Evolutionary conservation across 2,888 invertebrate genomes (phyloP), one percentile per base, ranked within the genome.

Genomic region (Clanis bilineata): DNA sequence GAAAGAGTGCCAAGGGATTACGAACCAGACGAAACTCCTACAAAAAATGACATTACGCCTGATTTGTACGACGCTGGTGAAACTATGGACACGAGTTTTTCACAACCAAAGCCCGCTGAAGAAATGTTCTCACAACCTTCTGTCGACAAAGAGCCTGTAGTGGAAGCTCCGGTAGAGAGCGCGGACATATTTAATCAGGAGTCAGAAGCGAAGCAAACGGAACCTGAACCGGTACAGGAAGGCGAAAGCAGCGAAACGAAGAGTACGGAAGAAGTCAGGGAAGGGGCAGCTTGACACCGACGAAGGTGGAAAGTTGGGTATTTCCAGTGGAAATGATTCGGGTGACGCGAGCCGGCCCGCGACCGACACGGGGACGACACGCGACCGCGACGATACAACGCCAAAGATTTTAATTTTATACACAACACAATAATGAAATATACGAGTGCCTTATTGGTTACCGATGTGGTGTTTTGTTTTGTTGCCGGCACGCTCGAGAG

Each of bases 371-470:
- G 58, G 57, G 63, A 58, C 45, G 57, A 57, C 18, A 21, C 57
- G 32, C 57, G 25, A 21, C 12, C 69, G 44, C 66, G 66, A 62
- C 63, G 62, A 56, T 60, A 70, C 45, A 51, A 51, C 57, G 60
- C 57, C 47, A 57, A 57, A 57, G 57, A 57, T 60, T 59, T 41
- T 59, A 39, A 22, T 59, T 85, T 82, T 80, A 85, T 85, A 88
- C 83, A 85, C 78, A 76, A 74, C 71, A 74, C 69, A 70, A 81
- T 85, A 74, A 80, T 88, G 80, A 88, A 91, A 91, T 91, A 91
- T 90, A 91, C 86, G 87, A 90, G 91, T 91, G 92, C 92, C 91
- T 91, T 92, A 90, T 88, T 91, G 90, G 90, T 90, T 83, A 86
- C 82, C 81, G 79, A 84, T 74, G 68, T 83, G 85, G 88, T 88